Evolutionary conservation across 2,888 invertebrate species (phyloP).

Genomic region (Thera obeliscata): DNA sequence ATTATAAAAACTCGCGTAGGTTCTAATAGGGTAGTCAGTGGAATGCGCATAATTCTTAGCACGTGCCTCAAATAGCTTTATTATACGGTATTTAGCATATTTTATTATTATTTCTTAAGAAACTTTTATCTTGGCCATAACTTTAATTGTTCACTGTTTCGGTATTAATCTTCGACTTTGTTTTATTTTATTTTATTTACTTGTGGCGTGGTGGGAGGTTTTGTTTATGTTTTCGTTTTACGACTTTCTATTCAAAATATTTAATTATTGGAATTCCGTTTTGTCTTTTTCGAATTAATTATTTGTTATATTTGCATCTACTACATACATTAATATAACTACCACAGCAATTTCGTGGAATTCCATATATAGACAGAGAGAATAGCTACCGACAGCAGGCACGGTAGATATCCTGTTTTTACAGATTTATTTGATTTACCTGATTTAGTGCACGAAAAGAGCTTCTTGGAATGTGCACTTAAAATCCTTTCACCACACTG

Average conservation of each 20-base stretch:
- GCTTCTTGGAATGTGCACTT: too few species aligned
- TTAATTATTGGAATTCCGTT: constrained; percentile 28
- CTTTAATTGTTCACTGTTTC: constrained; percentile 72
- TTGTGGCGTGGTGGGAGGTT: constrained; percentile 61
- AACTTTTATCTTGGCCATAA: constrained; percentile 64
- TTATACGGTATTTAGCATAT: constrained; percentile 73
- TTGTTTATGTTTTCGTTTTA: constrained; percentile 56
- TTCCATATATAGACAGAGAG: too few species aligned
- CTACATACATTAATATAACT: too few species aligned
- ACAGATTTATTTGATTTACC: too few species aligned
- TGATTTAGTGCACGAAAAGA: too few species aligned
- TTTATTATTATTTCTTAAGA: constrained; percentile 50
- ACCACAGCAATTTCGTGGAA: too few species aligned
- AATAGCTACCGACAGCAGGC: too few species aligned
- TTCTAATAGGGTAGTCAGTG: constrained; percentile 55
- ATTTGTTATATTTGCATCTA: too few species aligned
- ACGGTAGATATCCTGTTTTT: too few species aligned
- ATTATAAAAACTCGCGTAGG: constrained; percentile 65
- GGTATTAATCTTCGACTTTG: constrained; percentile 61
- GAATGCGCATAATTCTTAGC: constrained; percentile 65
- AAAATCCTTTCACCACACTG: too few species aligned
- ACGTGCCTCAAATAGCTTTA: constrained; percentile 73
- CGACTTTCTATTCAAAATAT: constrained; percentile 41
- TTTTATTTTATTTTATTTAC: constrained; percentile 56
- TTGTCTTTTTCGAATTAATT: too few species aligned